These are phyloP conservation scores for Australoheros scitulus DNA, from an alignment of 2,113 vertebrate species.

Conservation along the genomic window DNA sequence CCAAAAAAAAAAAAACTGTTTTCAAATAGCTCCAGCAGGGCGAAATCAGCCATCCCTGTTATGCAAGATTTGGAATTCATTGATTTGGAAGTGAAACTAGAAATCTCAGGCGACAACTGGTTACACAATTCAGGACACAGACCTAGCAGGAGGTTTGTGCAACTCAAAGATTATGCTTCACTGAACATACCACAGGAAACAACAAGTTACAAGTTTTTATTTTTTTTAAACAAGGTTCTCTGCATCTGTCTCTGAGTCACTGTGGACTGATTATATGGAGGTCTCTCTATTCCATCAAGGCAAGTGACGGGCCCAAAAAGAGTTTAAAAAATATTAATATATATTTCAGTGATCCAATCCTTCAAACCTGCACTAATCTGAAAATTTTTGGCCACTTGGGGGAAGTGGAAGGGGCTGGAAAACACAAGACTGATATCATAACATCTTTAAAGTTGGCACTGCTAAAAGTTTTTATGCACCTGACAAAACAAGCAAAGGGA, in stretches of 20 bases:
- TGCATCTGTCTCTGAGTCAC: background rate
- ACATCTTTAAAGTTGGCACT: background rate
- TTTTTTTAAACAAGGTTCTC: background rate
- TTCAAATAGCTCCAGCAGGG: background rate
- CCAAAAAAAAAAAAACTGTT: background rate
- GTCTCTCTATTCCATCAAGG: background rate
- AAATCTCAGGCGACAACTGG: background rate
- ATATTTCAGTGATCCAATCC: background rate
- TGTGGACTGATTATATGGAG: background rate
- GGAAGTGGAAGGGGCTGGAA: background rate
- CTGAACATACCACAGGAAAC: background rate
- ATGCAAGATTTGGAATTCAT: background rate
- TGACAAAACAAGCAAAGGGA: background rate
- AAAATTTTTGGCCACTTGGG: background rate
- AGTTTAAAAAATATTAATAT: too few species aligned
- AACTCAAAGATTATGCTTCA: background rate
- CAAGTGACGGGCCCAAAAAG: too few species aligned
- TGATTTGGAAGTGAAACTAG: background rate
- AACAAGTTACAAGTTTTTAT: too few species aligned
- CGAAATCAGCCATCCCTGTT: background rate
- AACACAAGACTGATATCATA: background rate
- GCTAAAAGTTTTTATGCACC: background rate
- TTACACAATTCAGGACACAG: background rate
- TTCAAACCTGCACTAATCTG: background rate
- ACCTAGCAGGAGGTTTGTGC: background rate